phyloP scores from a whole-genome alignment of 2,113 vertebrate species.

The Athene noctua region DNA sequence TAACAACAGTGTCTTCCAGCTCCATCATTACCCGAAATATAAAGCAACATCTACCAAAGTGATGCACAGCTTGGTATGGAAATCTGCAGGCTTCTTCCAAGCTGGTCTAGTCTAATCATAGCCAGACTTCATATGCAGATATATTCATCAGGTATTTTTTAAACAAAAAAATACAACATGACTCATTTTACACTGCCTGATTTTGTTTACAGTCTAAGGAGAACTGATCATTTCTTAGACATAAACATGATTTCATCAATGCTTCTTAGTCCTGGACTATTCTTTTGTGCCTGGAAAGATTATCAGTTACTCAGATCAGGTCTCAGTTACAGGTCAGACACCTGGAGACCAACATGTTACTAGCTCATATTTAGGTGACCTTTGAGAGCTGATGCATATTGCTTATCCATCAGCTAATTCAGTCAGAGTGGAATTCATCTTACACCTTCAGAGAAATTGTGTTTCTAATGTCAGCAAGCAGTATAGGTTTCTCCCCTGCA shows the following conservation, averaged over 20 bases:
- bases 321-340: not conserved
- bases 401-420: not conserved
- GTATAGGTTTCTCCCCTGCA: not conserved
- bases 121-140: not conserved
- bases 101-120: not conserved
- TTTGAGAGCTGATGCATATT: not conserved
- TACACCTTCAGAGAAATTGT: not conserved
- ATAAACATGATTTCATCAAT: not conserved
- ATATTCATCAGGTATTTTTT: constrained; percentile 8
- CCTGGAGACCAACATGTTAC: not conserved
- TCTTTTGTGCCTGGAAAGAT: not conserved
- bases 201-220: constrained; percentile 25
- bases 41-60: not conserved
- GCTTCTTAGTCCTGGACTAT: not conserved
- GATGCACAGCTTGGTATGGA: not conserved
- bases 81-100: not conserved
- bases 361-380: not conserved
- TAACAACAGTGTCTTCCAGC: not conserved
- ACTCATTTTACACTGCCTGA: not conserved
- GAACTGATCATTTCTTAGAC: not conserved
- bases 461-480: not conserved
- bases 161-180: not conserved
- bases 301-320: not conserved
- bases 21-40: not conserved
- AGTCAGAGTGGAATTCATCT: not conserved